Evolutionary conservation across 2,113 vertebrate genomes (phyloP), one percentile per base, ranked within the genome.

Genomic region (Hystrix cristata): DNA sequence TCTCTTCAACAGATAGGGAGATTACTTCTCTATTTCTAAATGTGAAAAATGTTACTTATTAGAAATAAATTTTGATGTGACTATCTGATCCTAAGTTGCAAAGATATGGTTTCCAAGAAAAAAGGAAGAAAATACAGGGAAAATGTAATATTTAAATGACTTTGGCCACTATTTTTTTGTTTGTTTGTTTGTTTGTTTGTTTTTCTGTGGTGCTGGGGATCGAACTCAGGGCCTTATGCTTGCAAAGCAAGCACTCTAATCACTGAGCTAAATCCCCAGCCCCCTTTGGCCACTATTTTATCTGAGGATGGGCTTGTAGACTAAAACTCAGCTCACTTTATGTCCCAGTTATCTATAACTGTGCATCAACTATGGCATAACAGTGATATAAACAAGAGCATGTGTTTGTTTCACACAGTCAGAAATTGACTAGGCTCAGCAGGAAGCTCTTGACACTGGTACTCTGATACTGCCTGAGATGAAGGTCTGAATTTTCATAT

Each of bases 11-110:
- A 51, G 11, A 57, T 86, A 16, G 18, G 1, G 13, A 74, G 38
- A 78, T 93, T 72, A 80, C 60, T 88, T 86, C 8, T 2, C 7
- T 60, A 34, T 86, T 96, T 65, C 55, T 83, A 94, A 87, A 51
- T 51, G 51, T 71, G 19, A 51, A 88, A 59, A 87, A 5, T 78
- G 12, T 25, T 89, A 83, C 29, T 64, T 74, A 64, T 60, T 80
- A 1, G 1, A 90, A 72, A 91, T 62, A 80, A 55, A 87, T 71
- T 84, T 80, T 64, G 1, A 18, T 79, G 57, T 69, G 11, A 4
- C 7, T 85, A 81, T 48, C 14, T 48, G 21, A 3, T 64, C 31
- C 11, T 76, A 48, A 76, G 1, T 91, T 93, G 80, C 46, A 91
- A 85, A 69, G 11, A 6, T 38, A 71, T 0, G 7, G 6, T 94